These are phyloP conservation scores for Pseudoips prasinana DNA, from an alignment of 2,888 invertebrate species.

Conservation along the genomic window DNA sequence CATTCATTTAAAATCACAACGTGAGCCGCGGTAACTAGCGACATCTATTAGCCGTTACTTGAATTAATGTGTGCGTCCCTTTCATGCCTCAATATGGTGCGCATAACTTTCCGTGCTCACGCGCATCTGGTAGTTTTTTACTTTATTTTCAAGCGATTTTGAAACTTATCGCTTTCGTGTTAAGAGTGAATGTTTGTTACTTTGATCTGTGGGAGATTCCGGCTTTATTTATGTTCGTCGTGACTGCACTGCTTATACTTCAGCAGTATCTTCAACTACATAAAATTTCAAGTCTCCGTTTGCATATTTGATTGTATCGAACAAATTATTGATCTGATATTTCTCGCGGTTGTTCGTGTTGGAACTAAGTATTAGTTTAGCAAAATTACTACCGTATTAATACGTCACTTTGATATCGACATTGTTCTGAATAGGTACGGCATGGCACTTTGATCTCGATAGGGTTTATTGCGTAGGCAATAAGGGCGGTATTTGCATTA, in stretches of 20 bases:
- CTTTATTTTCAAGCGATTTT: constrained; percentile 24
- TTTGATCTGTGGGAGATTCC: constrained; percentile 45
- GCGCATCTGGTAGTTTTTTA: constrained; percentile 52
- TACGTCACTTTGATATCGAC: too few relatives aligned
- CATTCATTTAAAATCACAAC: constrained; percentile 37
- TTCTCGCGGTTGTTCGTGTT: constrained; percentile 4
- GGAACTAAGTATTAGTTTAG: neutral
- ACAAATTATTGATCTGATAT: constrained; percentile 25
- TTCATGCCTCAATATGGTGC: constrained; percentile 24
- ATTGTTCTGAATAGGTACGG: too few relatives aligned
- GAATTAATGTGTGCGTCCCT: constrained; percentile 37
- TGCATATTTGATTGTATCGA: constrained; percentile 31
- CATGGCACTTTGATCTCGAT: too few relatives aligned
- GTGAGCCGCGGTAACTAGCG: constrained; percentile 39
- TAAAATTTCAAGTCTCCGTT: constrained; percentile 21
- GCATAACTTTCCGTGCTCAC: constrained; percentile 56
- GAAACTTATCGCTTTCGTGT: constrained; percentile 23
- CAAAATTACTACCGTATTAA: too few relatives aligned
- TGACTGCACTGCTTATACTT: constrained; percentile 57
- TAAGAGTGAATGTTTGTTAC: constrained; percentile 36
- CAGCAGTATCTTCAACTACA: constrained; percentile 28
- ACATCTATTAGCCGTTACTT: constrained; percentile 42
- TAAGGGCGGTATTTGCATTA: too few relatives aligned
- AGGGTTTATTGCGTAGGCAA: too few relatives aligned
- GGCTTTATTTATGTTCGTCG: constrained; percentile 74